Evolutionary conservation across 1,140 invertebrate species (phyloP).

Genomic region (Heliconius congener): DNA sequence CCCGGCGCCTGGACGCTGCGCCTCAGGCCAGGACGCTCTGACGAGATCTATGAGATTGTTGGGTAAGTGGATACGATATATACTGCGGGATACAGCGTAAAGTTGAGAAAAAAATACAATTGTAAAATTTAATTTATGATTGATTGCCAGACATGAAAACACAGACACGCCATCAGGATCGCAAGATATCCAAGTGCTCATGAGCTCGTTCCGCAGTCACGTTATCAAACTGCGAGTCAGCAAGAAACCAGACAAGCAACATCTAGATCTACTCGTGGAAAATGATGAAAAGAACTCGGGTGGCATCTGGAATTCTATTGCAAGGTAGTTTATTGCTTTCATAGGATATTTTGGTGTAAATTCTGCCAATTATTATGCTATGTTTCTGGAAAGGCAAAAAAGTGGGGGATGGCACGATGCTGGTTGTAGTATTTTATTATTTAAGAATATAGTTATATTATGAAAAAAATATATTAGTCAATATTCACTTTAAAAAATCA

Average conservation of each 20-base stretch:
- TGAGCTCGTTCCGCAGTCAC: conserved; percentile 94
- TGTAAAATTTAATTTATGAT: conserved; percentile 5
- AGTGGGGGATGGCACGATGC: background rate
- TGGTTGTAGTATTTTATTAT: background rate
- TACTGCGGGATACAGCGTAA: background rate
- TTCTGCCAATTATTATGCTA: background rate
- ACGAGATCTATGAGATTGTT: conserved; percentile 95
- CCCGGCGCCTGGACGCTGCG: conserved; percentile 96
- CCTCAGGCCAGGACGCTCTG: conserved; percentile 94
- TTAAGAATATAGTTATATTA: background rate
- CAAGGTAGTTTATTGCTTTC: conserved; percentile 84
- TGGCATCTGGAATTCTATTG: conserved; percentile 97
- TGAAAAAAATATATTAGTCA: too few species aligned
- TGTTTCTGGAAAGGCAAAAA: background rate
- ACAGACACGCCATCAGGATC: conserved; percentile 87
- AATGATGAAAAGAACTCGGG: conserved; percentile 85
- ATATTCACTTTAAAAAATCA: background rate
- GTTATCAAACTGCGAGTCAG: conserved; percentile 95
- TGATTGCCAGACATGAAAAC: conserved; percentile 85
- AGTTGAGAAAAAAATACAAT: too few species aligned
- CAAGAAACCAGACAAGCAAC: conserved; percentile 93
- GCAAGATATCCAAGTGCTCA: conserved; percentile 90
- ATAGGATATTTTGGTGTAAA: background rate
- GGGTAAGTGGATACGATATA: conserved; percentile 73
- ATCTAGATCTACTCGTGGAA: conserved; percentile 92